Conservation (phyloP, 2,888 invertebrate genomes). For the Willowsia nigromaculata region DNA sequence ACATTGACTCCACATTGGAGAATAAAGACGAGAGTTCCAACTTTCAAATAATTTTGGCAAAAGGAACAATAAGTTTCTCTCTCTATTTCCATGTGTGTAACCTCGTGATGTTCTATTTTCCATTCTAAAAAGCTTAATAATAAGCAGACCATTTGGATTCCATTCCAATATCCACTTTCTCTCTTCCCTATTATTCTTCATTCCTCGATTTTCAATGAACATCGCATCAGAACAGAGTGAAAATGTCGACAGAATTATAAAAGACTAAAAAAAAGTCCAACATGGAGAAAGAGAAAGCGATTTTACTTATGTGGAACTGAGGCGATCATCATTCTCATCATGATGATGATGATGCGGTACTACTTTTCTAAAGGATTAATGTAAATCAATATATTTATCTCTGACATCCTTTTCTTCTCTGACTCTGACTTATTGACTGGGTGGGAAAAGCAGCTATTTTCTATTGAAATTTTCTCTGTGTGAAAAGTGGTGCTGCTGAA, state of each 20-base stretch:
- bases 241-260: constrained; percentile 11
- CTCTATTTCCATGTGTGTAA: neutral
- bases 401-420: neutral
- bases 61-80: constrained; percentile 15
- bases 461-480: neutral
- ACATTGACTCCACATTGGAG: neutral
- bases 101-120: neutral
- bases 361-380: constrained; percentile 40
- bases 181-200: neutral
- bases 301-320: constrained; percentile 12
- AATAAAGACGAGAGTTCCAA: neutral
- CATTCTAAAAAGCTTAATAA: constrained; percentile 10
- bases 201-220: neutral
- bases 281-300: too few species aligned
- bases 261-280: constrained; percentile 19
- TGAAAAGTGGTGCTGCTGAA: too few species aligned
- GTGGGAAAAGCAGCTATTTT: neutral
- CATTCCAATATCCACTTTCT: constrained; percentile 2
- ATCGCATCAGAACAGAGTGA: neutral
- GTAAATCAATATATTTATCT: constrained; percentile 43
- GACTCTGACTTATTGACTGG: constrained; percentile 1
- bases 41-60: constrained; percentile 26
- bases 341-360: neutral
- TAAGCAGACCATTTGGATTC: constrained; percentile 22
- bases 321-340: neutral